phyloP scores from a whole-genome alignment of 1,140 invertebrate genomes.

The Phymorhynchus buccinoides region DNA sequence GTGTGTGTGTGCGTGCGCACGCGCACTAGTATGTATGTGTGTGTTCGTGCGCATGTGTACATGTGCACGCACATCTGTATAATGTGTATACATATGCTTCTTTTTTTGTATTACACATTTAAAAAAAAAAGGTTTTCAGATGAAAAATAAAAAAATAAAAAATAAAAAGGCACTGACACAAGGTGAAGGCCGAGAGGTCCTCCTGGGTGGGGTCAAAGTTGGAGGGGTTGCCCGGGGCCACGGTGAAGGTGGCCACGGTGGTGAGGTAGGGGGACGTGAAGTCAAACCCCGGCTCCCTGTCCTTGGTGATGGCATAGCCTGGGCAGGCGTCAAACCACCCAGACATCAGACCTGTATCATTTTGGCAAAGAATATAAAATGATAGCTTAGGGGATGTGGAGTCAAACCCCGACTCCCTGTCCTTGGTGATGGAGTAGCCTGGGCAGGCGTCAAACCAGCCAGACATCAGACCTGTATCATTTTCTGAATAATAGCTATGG shows the following conservation, averaged over 20 bases:
- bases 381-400: background rate
- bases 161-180: constrained; percentile 2
- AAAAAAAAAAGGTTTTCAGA: no score
- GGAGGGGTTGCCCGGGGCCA: constrained; percentile 51
- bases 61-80: no score
- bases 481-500: no score
- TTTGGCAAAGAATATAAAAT: background rate
- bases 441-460: constrained; percentile 55
- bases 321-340: constrained; percentile 55
- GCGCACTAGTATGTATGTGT: no score
- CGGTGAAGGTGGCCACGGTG: constrained; percentile 45
- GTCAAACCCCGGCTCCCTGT: constrained; percentile 48
- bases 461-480: constrained; percentile 52
- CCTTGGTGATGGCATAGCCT: constrained; percentile 47
- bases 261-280: constrained; percentile 50
- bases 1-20: no score
- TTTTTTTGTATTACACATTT: background rate
- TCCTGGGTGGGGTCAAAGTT: constrained; percentile 34
- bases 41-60: no score
- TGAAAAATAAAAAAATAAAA: background rate
- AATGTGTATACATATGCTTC: no score
- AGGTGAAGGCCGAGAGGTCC: constrained; percentile 40
- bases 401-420: constrained; percentile 41
- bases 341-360: constrained; percentile 52
- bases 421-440: constrained; percentile 47